Percentiles rank a stretch among this genome's conserved stretches.
Conservation (phyloP, 2,797 vertebrate genomes). For the Austrolebias charrua region DNA sequence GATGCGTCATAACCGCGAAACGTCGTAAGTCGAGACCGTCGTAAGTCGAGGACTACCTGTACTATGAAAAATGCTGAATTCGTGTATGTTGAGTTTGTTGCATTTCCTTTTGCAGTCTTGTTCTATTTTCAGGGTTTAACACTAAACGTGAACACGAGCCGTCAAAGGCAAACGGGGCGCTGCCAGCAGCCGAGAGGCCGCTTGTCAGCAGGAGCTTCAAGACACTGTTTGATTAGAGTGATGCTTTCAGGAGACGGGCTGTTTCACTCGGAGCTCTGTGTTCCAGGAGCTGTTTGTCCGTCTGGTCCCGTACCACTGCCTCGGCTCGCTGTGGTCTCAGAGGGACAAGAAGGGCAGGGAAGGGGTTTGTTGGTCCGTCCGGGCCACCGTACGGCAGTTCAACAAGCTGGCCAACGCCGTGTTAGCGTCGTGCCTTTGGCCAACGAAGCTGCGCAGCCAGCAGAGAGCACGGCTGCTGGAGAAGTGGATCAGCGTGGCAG, state of each 20-base stretch:
- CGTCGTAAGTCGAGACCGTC: no score
- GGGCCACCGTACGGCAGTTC: conserved; percentile 90
- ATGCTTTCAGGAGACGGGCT: not conserved
- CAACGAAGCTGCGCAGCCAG: conserved; percentile 81
- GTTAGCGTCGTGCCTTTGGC: conserved; percentile 84
- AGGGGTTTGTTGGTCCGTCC: conserved; percentile 85
- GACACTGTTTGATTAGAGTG: not conserved
- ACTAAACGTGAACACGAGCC: no score
- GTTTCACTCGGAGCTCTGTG: not conserved
- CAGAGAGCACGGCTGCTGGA: conserved; percentile 88
- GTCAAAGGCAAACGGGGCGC: no score
- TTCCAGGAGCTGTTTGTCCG: conserved; percentile 87
- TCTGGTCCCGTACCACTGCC: conserved; percentile 90
- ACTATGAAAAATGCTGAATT: no score
- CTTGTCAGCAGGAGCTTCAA: no score
- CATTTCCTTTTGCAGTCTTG: no score
- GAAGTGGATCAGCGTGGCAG: conserved; percentile 92
- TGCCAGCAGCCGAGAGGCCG: no score
- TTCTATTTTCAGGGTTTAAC: no score
- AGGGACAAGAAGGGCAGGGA: conserved; percentile 87
- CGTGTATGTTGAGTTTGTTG: no score
- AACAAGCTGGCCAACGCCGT: conserved; percentile 88
- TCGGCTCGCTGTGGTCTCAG: conserved; percentile 90
- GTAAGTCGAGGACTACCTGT: no score
- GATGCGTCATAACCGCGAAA: no score